Base-by-base conservation (phyloP, 1,140 invertebrate species). In the Diploscapter pachys region DNA sequence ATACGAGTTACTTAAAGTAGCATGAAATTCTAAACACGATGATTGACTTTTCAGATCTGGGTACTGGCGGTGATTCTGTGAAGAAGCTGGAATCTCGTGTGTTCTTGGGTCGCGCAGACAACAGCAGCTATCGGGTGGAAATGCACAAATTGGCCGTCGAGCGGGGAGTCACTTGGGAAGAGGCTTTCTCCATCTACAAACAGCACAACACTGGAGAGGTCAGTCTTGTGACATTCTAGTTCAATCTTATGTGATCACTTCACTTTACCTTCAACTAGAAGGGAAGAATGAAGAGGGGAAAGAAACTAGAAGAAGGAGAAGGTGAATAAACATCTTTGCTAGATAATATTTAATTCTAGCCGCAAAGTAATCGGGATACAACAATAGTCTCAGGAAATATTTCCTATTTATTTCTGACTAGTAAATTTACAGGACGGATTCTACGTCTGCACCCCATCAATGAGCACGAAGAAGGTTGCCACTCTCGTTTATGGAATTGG, bases 141-240 rank as follows among this genome's bases (percentile, higher is more conserved):
- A 79, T 86, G 64, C 81, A 85, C 70, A 83, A 86, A 72, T 81
- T 85, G 61, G 68, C 69, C 51, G 93, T 97, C 2, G 95, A 99
- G 87, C 88, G 95, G 73, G 94, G 95, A 62, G 92, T 98, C 91
- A 91, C 91, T 57, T 99, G 94, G 94, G 88, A 91, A 53, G 91
- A 93, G 78, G 94, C 93, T 3, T 87, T 91, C 74, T 92, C 95
- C 54, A 91, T 93, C 84, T 89, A 85, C 81, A 85, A 84, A 4
- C 86, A 89, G 54, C 86, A 84, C 70, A 87, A 87, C 50, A 86
- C 90, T 53, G 90, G 92, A 75, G 94, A 96, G 86, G 76, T 77
- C 94, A 95, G 5, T 97, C 95, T 87, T 97, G 95, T 86, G n/a
- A 31, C 31, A 9, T 48, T 59, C n/a, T 84, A 95, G 31, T 31